Evolutionary conservation across 2,797 vertebrate genomes (phyloP).

Genomic region (Parauchenoglanis punctatus): DNA sequence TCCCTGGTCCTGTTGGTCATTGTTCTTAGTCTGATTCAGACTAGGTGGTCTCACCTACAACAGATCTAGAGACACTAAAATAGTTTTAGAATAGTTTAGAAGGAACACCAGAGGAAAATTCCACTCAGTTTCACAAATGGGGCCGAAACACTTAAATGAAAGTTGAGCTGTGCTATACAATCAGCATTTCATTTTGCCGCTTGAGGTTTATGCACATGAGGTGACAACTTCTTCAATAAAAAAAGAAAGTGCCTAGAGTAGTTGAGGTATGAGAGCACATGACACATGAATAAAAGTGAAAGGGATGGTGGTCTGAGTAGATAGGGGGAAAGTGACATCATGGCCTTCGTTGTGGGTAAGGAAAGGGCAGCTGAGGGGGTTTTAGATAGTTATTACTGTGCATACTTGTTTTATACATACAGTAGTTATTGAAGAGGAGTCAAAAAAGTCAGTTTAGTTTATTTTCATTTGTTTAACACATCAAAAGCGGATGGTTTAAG

Average conservation of each 20-base stretch:
- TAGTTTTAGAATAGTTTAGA: neutral
- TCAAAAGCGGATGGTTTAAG: neutral
- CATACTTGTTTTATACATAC: slow-evolving; percentile 16
- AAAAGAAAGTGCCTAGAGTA: slow-evolving; percentile 22
- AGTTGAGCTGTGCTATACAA: neutral
- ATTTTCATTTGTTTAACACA: neutral
- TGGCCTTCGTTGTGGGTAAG: neutral
- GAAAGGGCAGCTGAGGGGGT: slow-evolving; percentile 25
- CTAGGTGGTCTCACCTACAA: neutral
- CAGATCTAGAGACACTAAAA: neutral
- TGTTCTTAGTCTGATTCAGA: neutral
- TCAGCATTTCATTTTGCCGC: neutral
- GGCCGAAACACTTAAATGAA: neutral
- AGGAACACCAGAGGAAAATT: neutral
- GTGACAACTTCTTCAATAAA: neutral
- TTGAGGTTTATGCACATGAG: neutral
- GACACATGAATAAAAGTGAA: slow-evolving; percentile 50
- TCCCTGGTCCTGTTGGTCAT: neutral
- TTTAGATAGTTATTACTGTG: slow-evolving; percentile 35
- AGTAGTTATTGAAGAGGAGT: neutral
- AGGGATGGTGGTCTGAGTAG: slow-evolving; percentile 34
- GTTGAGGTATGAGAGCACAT: neutral
- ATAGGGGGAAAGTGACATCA: slow-evolving; percentile 7
- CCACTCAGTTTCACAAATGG: neutral
- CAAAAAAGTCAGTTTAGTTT: neutral